Conservation (phyloP, 2,797 vertebrate genomes). For the Poecilia picta region DNA sequence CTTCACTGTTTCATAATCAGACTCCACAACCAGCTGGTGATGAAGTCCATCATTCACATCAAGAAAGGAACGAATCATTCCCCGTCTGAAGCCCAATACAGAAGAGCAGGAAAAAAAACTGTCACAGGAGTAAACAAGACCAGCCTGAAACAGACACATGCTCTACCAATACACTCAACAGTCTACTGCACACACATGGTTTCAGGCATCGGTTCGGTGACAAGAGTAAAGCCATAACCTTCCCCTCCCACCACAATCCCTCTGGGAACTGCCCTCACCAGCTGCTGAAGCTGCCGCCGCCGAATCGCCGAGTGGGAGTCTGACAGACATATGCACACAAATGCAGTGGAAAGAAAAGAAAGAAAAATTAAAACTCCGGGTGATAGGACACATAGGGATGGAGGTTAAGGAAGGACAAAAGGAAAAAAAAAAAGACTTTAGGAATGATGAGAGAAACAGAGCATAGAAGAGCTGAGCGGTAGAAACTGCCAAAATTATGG, state of each 20-base stretch:
- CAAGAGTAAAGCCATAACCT: slow-evolving; percentile 64
- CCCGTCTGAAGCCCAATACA: not conserved
- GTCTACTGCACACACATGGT: slow-evolving; percentile 12
- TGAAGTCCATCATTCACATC: not conserved
- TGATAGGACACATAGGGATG: not conserved
- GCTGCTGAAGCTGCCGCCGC: slow-evolving; percentile 43
- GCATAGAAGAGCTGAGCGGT: not conserved
- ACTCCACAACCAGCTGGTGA: not conserved
- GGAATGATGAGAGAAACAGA: slow-evolving; percentile 5
- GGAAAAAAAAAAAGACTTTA: not conserved
- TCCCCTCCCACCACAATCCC: slow-evolving; percentile 65
- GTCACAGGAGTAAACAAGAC: not conserved
- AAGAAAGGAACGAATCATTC: not conserved
- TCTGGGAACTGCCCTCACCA: slow-evolving; percentile 59
- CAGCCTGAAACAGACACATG: slow-evolving; percentile 4
- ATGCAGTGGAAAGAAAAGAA: slow-evolving; percentile 20
- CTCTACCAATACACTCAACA: slow-evolving; percentile 9
- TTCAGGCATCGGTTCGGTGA: slow-evolving; percentile 56
- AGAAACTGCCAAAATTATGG: slow-evolving; percentile 44
- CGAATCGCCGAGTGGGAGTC: slow-evolving; percentile 26
- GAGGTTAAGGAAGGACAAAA: slow-evolving; percentile 1
- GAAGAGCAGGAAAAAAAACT: not conserved
- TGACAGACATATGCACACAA: slow-evolving; percentile 26
- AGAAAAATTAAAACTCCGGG: slow-evolving; percentile 1
- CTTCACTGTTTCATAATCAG: not conserved